Base-by-base conservation (phyloP, 2,888 invertebrate species). In the Hydroisotoma schaefferi region DNA sequence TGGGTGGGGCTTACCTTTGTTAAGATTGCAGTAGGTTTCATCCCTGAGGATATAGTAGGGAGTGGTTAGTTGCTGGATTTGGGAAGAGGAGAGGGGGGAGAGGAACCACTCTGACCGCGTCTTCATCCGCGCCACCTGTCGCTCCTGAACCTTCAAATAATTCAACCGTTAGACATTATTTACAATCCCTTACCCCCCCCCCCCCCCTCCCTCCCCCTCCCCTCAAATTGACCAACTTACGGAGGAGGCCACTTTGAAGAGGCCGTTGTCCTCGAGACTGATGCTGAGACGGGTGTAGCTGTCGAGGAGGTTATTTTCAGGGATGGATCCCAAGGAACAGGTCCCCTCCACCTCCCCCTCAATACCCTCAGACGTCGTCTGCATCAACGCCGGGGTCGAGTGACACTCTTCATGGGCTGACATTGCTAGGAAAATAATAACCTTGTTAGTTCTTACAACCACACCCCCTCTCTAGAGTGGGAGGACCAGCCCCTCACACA, bases 71-170 rank as follows among this genome's bases (percentile, higher is more conserved):
- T 80, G 80, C 48, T 77, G 73, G 74, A 80, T 73, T 76, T 79
- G 74, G n/a, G 73, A 69, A 43, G 63, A 61, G 10, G 73, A 68
- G 62, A 70, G 69, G 60, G 86, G 86, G 75, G 87, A 86, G 78
- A 92, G 84, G 82, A 94, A 97, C 97, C 97, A 98, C 81, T 97
- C 94, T 63, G 94, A 94, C 73, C 97, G 86, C 71, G 94, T 94
- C 77, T 91, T 86, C 92, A 98, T 94, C 74, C 97, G 85, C 77
- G 92, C 92, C 70, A 94, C 88, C 83, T 98, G 97, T 76, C 94
- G 84, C 81, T 94, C 93, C 81, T 94, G 93, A 74, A 94, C 94
- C 90, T 92, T 80, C 46, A 22, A 43, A 20, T n/a, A n/a, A n/a
- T n/a, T n/a, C n/a, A 47, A 57, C 4, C 12, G 12, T 18, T n/a